A percentile compares a stretch with the other conserved stretches of the same genome.
Evolutionary conservation across 2,797 vertebrate genomes (phyloP).

Genomic region (Clarias pachynema): DNA sequence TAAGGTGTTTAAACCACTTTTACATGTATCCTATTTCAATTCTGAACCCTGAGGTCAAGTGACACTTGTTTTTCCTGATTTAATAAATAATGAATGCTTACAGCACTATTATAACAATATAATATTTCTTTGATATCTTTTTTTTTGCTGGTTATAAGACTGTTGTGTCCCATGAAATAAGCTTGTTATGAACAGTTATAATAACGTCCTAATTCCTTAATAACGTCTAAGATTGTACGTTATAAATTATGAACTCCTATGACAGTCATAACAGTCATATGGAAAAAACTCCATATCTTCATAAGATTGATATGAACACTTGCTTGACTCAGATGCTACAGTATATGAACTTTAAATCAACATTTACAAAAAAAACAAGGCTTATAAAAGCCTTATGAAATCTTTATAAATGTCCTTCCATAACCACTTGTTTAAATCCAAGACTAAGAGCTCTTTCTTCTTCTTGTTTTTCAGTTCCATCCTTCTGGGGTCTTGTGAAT

Average conservation of each 20-base stretch:
- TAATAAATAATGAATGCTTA: neutral
- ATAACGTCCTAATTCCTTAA: neutral
- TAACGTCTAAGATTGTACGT: neutral
- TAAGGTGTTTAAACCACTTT: too few species aligned
- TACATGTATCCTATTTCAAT: too few species aligned
- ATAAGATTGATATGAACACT: neutral
- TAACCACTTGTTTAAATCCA: neutral
- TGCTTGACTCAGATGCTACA: neutral
- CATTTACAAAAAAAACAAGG: neutral
- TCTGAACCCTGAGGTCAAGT: too few species aligned
- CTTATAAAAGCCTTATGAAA: neutral
- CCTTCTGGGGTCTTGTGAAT: conserved; percentile 99
- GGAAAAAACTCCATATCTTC: neutral
- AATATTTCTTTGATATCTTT: neutral
- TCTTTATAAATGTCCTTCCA: neutral
- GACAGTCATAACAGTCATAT: neutral
- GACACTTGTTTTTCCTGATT: too few species aligned
- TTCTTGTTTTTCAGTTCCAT: conserved; percentile 82
- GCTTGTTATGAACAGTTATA: neutral
- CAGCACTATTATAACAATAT: neutral
- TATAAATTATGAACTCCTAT: neutral
- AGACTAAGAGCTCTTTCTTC: neutral
- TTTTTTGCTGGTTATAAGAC: neutral
- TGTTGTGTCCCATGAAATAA: neutral
- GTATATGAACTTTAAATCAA: neutral